Conservation (phyloP, 2,888 invertebrate species). For the Protodeltote pygarga region DNA sequence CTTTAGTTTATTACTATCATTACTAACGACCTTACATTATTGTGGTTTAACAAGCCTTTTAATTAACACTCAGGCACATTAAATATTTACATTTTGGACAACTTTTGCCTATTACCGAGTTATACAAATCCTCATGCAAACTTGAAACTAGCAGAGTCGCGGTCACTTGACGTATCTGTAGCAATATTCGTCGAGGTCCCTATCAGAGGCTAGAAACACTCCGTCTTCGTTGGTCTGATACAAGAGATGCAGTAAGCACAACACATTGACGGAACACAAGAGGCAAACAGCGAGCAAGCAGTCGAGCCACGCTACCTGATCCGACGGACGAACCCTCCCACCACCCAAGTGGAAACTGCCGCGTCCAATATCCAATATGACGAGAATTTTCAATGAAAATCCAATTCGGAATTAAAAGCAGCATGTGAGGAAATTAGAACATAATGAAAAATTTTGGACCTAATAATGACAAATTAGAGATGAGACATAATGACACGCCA, state of each 20-base stretch:
- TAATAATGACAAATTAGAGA: conserved; percentile 46
- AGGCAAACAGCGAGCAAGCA: conserved; percentile 89
- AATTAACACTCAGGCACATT: conserved; percentile 30
- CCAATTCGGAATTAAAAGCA: conserved; percentile 78
- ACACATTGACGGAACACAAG: conserved; percentile 88
- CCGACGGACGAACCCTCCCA: conserved; percentile 88
- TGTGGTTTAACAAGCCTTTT: conserved; percentile 12
- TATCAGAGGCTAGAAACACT: conserved; percentile 64
- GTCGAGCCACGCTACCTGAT: conserved; percentile 94
- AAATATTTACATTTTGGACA: conserved; percentile 36
- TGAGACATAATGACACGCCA: conserved; percentile 36
- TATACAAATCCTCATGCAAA: conserved; percentile 49
- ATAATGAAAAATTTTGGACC: conserved; percentile 64
- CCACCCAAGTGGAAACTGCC: conserved; percentile 85
- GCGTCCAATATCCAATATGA: conserved; percentile 65
- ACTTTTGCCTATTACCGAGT: conserved; percentile 38
- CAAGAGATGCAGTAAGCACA: conserved; percentile 88
- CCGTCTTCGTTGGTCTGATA: conserved; percentile 71
- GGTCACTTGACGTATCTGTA: conserved; percentile 66
- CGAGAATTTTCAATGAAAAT: conserved; percentile 63
- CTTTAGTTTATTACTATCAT: conserved; percentile 36
- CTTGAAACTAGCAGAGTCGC: conserved; percentile 33
- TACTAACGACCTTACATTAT: conserved; percentile 25
- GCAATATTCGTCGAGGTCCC: conserved; percentile 76
- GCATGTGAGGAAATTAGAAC: conserved; percentile 83